Conservation (phyloP, 1,140 invertebrate species). For the Zeugodacus cucurbitae region DNA sequence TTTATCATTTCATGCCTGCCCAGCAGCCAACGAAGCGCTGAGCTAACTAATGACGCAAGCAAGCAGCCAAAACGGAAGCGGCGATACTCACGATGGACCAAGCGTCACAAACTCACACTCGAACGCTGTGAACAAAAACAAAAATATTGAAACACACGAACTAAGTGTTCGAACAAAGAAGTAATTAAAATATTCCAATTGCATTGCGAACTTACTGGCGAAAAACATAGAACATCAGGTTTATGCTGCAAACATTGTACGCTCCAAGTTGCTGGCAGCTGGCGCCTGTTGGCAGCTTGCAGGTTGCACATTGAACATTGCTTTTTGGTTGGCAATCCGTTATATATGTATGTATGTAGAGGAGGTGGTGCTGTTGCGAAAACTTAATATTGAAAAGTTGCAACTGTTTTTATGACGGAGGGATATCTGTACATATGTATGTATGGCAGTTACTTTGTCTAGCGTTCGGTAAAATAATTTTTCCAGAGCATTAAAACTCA, state of each 20-base stretch:
- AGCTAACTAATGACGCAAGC: background rate
- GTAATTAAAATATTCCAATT: conserved; percentile 39
- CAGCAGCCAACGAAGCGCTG: background rate
- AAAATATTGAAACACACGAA: background rate
- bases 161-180: conserved; percentile 26
- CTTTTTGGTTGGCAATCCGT: background rate
- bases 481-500: conserved; percentile 9
- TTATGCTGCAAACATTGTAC: background rate
- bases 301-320: conserved; percentile 8
- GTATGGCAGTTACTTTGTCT: background rate
- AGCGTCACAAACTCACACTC: background rate
- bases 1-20: conserved; percentile 26
- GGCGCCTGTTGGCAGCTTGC: background rate
- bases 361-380: background rate
- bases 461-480: background rate
- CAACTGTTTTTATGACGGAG: background rate
- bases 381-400: background rate
- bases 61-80: background rate
- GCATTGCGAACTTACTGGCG: conserved; percentile 15
- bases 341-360: background rate
- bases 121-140: background rate
- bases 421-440: background rate
- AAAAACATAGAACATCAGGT: conserved; percentile 13
- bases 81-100: background rate
- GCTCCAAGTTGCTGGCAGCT: background rate